Evolutionary conservation across 2,888 invertebrate species (phyloP).

Genomic region (Scaptomyza cyrtandrae): DNA sequence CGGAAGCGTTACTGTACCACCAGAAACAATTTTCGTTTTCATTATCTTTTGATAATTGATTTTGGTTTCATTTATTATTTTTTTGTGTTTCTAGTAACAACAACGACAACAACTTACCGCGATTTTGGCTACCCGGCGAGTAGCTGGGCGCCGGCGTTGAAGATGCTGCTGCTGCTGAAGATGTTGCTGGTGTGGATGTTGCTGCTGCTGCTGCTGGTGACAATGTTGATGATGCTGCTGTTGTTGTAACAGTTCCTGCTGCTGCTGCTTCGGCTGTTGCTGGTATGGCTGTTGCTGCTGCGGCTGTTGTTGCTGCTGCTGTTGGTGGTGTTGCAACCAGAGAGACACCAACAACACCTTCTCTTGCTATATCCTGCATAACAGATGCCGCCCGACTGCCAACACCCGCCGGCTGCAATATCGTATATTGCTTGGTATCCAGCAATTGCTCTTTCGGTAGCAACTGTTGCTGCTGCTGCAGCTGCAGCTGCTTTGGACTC

Average conservation of each 20-base stretch:
- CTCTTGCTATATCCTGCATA: slow-evolving; percentile 90
- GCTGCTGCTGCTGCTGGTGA: slow-evolving; percentile 20
- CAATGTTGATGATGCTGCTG: slow-evolving; percentile 15
- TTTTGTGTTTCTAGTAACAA: slow-evolving; percentile 52
- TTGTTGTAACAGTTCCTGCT: slow-evolving; percentile 1
- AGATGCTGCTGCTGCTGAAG: slow-evolving; percentile 18
- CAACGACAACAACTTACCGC: slow-evolving; percentile 87
- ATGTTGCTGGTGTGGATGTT: slow-evolving; percentile 73
- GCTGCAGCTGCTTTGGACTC: background rate
- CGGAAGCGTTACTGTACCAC: slow-evolving; percentile 21
- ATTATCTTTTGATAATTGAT: background rate
- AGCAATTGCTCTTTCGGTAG: slow-evolving; percentile 33
- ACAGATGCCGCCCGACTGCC: slow-evolving; percentile 93
- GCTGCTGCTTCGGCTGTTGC: slow-evolving; percentile 80
- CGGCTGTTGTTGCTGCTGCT: slow-evolving; percentile 14
- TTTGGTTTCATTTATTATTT: slow-evolving; percentile 10
- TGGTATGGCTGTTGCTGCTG: slow-evolving; percentile 17
- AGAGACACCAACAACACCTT: slow-evolving; percentile 88
- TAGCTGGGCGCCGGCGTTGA: slow-evolving; percentile 86
- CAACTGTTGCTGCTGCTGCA: slow-evolving; percentile 13
- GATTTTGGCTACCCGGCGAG: slow-evolving; percentile 91
- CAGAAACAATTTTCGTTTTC: background rate
- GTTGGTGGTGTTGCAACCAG: slow-evolving; percentile 69
- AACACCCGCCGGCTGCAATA: slow-evolving; percentile 92
- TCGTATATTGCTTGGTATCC: slow-evolving; percentile 92